Evolutionary conservation across 2,113 vertebrate species (phyloP), one percentile per base, ranked within the genome.

Genomic region (Capreolus pygargus): DNA sequence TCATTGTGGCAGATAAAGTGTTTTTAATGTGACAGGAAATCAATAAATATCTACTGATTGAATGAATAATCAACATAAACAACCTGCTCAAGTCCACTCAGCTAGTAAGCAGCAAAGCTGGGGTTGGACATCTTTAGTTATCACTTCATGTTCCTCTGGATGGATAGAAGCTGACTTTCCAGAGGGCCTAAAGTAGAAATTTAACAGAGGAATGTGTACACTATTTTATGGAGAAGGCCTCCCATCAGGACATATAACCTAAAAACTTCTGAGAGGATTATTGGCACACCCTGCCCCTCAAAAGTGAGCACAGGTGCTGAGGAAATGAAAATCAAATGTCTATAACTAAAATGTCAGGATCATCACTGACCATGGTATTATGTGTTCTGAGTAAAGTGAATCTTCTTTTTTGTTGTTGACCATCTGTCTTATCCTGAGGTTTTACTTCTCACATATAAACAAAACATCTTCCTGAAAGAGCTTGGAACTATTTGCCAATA

Each of bases 241-340:
- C 97, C 94, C 52, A 83, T 90, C 89, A 95, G 92, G 86, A 97
- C 96, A 97, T 87, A 60, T 52, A 97, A 96, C 97, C 95, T 67
- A 30, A 78, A 97, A 97, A 91, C 78, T 91, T 96, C 97, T 95
- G 89, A 45, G 97, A 96, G 97, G 96, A 98, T 98, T 98, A 96
- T 39, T 97, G 93, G 84, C 89, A 93, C 90, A 92, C 17, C 91
- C 97, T 97, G 94, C 95, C 94, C 97, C 98, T 98, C 97, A 92
- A 98, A 97, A 98, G 96, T 87, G 97, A 98, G 95, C 96, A 92
- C 91, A 98, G 98, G 85, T 91, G 81, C 95, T 87, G 92, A 98
- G 97, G 96, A 98, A 98, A 98, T 98, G 97, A 98, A 98, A 98
- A 98, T 98, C 98, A 98, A 98, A 98, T 96, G 93, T 97, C 91